Evolutionary conservation across 2,113 vertebrate species (phyloP).

Genomic region (Muntiacus reevesi): DNA sequence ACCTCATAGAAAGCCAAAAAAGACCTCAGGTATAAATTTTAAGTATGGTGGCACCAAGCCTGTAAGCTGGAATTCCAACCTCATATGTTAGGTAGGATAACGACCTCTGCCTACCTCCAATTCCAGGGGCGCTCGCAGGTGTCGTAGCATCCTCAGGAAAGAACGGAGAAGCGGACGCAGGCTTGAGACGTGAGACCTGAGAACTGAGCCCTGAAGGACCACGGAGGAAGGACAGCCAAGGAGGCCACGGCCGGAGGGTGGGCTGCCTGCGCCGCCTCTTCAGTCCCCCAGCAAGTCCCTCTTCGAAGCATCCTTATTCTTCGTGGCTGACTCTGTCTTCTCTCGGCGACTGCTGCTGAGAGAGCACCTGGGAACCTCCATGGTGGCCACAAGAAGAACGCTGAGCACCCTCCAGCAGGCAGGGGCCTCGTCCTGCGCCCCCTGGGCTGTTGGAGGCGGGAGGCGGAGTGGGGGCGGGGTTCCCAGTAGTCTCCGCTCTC

Average conservation of each 20-base stretch:
- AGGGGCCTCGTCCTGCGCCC: too few relatives aligned
- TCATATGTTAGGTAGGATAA: background rate
- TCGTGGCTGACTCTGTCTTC: slow-evolving; percentile 19
- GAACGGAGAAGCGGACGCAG: slow-evolving; percentile 80
- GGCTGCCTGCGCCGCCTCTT: background rate
- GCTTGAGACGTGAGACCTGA: slow-evolving; percentile 50
- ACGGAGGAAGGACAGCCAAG: slow-evolving; percentile 69
- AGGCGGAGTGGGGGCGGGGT: background rate
- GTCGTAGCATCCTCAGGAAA: slow-evolving; percentile 84
- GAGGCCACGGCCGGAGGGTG: background rate
- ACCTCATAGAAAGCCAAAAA: background rate
- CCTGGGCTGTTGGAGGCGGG: rapidly evolving
- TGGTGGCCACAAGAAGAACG: rapidly evolving
- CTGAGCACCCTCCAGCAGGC: too few relatives aligned
- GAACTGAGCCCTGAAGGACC: slow-evolving; percentile 1
- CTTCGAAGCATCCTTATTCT: slow-evolving; percentile 32
- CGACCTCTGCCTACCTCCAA: slow-evolving; percentile 54
- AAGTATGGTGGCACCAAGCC: too few relatives aligned
- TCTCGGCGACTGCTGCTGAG: background rate
- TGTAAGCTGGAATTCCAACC: background rate
- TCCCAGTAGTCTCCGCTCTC: rapidly evolving
- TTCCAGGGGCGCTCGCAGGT: slow-evolving; percentile 87
- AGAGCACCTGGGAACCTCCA: too few relatives aligned
- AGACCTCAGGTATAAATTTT: background rate
- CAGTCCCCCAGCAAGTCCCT: background rate